These are phyloP conservation scores for Rallus crepitans DNA, from an alignment of 2,797 vertebrate species.

Conservation along the genomic window DNA sequence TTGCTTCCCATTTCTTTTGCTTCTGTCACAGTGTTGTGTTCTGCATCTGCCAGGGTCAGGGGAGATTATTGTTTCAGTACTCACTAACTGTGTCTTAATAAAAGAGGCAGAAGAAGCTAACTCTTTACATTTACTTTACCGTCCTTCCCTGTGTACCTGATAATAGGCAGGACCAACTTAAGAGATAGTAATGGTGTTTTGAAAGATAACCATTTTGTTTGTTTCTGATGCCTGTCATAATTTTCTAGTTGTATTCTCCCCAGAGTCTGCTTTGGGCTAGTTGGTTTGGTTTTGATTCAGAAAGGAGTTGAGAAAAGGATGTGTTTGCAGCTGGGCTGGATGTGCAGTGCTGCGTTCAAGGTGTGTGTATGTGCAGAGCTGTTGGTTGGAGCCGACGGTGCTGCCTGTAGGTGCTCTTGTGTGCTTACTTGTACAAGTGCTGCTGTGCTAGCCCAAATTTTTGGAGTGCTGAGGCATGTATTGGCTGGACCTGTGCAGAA, in stretches of 20 bases:
- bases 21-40: background rate
- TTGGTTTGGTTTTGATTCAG: background rate
- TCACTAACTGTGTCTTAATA: background rate
- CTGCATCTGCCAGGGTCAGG: background rate
- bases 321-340: fast-evolving
- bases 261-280: background rate
- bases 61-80: background rate
- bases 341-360: background rate
- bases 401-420: background rate
- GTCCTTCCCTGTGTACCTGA: background rate
- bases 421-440: background rate
- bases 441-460: background rate
- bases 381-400: fast-evolving
- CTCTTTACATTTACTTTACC: background rate
- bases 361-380: background rate
- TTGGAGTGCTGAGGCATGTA: background rate
- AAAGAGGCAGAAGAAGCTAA: background rate
- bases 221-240: background rate
- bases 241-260: background rate
- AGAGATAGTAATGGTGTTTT: background rate
- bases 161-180: background rate
- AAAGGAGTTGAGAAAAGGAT: background rate
- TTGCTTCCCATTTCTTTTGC: background rate
- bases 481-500: background rate
- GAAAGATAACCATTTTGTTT: background rate